Evolutionary conservation across 2,797 vertebrate species (phyloP).

Genomic region (Anguilla obscura): DNA sequence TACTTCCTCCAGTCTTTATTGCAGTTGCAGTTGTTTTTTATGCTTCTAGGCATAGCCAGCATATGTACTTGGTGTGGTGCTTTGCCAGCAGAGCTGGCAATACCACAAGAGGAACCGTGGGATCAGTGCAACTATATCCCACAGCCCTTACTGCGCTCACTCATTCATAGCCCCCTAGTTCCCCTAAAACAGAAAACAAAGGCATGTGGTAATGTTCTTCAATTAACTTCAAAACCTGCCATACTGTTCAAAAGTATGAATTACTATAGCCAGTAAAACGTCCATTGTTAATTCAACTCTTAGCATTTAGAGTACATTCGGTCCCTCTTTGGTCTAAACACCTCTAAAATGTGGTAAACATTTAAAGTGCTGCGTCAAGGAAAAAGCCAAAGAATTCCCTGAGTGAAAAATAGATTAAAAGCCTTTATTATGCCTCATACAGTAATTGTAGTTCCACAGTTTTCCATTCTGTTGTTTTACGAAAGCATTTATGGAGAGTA

Average conservation of each 20-base stretch:
- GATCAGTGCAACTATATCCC: not conserved
- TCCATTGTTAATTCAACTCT: no score
- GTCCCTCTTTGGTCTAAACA: no score
- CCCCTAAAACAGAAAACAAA: not conserved
- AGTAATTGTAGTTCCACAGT: not conserved
- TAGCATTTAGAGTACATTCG: no score
- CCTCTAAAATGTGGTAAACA: no score
- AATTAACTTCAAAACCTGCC: no score
- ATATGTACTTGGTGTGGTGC: not conserved
- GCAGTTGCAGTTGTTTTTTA: not conserved
- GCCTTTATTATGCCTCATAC: no score
- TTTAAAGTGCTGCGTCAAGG: no score
- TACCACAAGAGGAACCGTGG: not conserved
- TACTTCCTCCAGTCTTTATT: not conserved
- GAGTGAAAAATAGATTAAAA: no score
- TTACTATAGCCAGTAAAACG: not conserved
- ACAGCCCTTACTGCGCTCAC: not conserved
- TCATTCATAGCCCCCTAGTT: no score
- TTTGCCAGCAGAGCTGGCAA: not conserved
- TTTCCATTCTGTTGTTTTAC: not conserved
- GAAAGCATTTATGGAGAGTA: not conserved
- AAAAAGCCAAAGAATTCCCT: no score
- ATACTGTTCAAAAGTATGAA: no score
- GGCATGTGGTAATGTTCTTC: no score
- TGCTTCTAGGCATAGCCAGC: not conserved